Evolutionary conservation across 2,113 vertebrate genomes (phyloP), one percentile per base, ranked within the genome.

Genomic region (Delphinapterus leucas): DNA sequence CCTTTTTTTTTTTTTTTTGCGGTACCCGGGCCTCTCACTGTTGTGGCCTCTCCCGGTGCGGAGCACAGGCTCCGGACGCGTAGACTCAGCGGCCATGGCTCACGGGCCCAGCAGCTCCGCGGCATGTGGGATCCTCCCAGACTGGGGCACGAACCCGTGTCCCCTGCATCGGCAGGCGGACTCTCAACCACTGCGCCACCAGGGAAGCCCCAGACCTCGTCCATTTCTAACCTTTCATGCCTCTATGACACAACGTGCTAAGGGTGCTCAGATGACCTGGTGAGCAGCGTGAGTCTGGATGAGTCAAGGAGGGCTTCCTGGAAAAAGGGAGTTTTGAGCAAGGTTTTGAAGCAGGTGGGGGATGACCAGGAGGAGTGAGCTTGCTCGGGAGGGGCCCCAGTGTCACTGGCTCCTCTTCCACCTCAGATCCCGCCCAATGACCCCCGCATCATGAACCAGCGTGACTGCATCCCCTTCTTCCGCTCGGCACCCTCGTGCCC

Each of bases 401-500:
- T 11, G 8, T 71, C 84, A 94, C 41, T 2, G 79, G 12, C 67
- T 41, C 6, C 31, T 70, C 12, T 93, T 65, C 60, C 0, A 4
- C n/a, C 63, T 63, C 97, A 99, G 99, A 99, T 99, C 70, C 99
- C 99, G 0, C 97, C 87, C 0, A 90, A 98, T 0, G 99, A 99
- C 89, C 98, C 98, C 17, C 98, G 98, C 4, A 98, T 99, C 60
- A 84, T 55, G 1, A 93, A 98, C 88, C 97, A 88, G 0, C 68
- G 47, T 0, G 98, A 97, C 73, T 99, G 99, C 96, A 98, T 99
- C 6, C 99, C 99, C 1, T 98, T 99, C 4, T 98, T 98, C 93
- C 98, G 98, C 90, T 99, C 99, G 0, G 99, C 99, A 1, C 98
- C 99, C 0, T 26, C 95, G 0, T 99, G 99, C 0, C 95, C 98